A percentile compares a stretch with the other conserved stretches of the same genome.
These are phyloP conservation scores for Endotricha flammealis DNA, from an alignment of 2,888 invertebrate species.

Conservation along the genomic window DNA sequence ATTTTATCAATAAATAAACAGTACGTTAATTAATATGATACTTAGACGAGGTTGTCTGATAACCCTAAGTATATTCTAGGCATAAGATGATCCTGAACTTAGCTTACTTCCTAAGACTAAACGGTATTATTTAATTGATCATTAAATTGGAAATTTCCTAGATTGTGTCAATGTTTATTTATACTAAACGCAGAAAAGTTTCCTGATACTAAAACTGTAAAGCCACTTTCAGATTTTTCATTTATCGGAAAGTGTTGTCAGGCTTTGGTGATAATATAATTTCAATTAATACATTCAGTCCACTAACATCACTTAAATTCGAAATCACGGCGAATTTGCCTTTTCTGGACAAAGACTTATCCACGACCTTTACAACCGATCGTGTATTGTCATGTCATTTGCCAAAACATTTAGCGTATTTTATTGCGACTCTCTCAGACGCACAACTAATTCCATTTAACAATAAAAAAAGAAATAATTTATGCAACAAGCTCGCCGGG, in stretches of 20 bases:
- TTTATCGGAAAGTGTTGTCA: too few species aligned
- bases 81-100: background rate
- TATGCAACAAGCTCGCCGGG: slow-evolving; percentile 30
- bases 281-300: too few species aligned
- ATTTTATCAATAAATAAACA: background rate
- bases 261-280: too few species aligned
- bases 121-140: too few species aligned
- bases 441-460: slow-evolving; percentile 27
- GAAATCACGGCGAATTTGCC: too few species aligned
- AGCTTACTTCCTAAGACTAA: background rate
- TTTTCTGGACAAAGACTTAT: too few species aligned
- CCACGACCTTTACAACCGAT: slow-evolving; percentile 5
- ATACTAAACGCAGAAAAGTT: too few species aligned
- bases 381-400: slow-evolving; percentile 4
- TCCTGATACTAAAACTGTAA: too few species aligned
- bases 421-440: slow-evolving; percentile 10
- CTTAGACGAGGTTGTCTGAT: background rate
- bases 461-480: slow-evolving; percentile 38
- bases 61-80: background rate
- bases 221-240: too few species aligned
- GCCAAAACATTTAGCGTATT: slow-evolving; percentile 14
- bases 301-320: too few species aligned
- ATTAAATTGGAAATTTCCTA: too few species aligned
- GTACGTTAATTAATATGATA: background rate
- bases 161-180: too few species aligned